A percentile compares a stretch with the other conserved stretches of the same genome.
Evolutionary conservation across 2,888 invertebrate species (phyloP).

Genomic region (Cacoxenus indagator): DNA sequence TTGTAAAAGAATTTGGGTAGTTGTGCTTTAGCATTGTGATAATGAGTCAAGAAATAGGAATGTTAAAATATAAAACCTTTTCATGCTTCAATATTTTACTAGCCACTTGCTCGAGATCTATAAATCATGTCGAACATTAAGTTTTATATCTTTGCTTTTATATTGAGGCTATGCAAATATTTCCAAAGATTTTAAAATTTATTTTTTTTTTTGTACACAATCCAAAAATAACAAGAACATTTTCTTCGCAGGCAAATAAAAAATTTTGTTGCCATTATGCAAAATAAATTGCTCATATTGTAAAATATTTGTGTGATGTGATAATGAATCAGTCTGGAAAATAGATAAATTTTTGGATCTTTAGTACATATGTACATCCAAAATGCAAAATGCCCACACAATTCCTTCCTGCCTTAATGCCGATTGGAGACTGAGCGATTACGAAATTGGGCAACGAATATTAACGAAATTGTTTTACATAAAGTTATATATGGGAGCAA

Average conservation of each 20-base stretch:
- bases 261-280: not conserved
- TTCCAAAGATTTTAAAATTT: conserved; percentile 1
- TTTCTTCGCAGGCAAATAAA: not conserved
- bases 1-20: no score
- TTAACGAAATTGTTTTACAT: not conserved
- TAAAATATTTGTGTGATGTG: not conserved
- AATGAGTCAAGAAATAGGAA: no score
- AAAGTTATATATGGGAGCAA: not conserved
- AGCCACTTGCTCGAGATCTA: no score
- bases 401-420: not conserved
- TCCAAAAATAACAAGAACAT: conserved; percentile 2
- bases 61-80: no score
- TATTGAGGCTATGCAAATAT: no score
- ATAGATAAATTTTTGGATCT: not conserved
- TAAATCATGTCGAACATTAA: no score
- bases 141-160: no score
- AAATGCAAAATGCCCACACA: not conserved
- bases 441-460: not conserved
- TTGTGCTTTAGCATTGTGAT: no score
- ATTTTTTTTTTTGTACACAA: not conserved
- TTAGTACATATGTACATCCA: not conserved
- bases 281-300: conserved; percentile 8
- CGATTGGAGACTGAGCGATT: not conserved
- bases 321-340: conserved; percentile 8
- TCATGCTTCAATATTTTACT: no score